These are phyloP conservation scores for Alces alces DNA, from an alignment of 2,113 vertebrate genomes.

Conservation along the genomic window DNA sequence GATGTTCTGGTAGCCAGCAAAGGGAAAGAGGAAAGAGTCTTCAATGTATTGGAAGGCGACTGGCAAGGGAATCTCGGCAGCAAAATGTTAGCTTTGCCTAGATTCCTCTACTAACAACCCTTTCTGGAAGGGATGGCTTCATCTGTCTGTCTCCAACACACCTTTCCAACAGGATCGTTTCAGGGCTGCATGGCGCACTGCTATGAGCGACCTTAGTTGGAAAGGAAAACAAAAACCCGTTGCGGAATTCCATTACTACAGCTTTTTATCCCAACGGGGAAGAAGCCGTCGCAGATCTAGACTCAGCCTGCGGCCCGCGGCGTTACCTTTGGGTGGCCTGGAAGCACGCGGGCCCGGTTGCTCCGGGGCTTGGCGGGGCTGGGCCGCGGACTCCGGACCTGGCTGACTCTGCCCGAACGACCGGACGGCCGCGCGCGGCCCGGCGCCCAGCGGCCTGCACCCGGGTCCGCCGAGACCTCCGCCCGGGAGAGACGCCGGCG, in stretches of 20 bases:
- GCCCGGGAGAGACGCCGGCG: not conserved
- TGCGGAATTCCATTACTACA: not conserved
- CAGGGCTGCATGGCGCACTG: not conserved
- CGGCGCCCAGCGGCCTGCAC: not conserved
- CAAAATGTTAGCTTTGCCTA: not conserved
- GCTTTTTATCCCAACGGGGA: not conserved
- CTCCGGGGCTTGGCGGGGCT: accelerated
- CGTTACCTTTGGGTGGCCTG: not conserved
- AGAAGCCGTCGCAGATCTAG: not conserved
- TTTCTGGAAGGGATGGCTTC: not conserved
- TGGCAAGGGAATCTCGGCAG: not conserved
- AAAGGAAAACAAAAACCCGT: not conserved
- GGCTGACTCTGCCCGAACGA: accelerated
- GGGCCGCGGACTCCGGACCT: not conserved
- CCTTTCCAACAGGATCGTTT: not conserved
- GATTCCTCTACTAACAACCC: not conserved
- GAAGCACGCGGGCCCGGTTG: not conserved
- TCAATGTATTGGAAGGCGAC: not conserved
- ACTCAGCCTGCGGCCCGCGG: not conserved
- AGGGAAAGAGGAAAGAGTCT: not conserved
- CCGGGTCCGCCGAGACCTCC: not conserved
- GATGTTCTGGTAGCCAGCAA: not conserved
- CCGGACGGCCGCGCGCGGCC: not conserved
- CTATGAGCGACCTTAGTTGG: not conserved
- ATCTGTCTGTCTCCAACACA: not conserved